A percentile compares a stretch with the other conserved stretches of the same genome.
Evolutionary conservation across 2,888 invertebrate species (phyloP).

Genomic region (Muschampia plurimacula): DNA sequence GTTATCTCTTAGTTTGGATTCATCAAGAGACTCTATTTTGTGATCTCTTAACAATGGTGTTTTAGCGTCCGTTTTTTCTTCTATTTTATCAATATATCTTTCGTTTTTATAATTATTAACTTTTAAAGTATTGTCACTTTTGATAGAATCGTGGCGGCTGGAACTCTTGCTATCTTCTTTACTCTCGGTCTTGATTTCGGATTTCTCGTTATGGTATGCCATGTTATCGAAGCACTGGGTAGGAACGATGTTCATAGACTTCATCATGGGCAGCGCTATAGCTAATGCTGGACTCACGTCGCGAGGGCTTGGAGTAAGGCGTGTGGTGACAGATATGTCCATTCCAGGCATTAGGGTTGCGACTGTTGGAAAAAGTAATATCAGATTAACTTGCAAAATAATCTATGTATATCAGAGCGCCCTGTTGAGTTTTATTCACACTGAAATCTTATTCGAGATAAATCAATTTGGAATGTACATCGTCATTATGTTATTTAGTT

Average conservation of each 20-base stretch:
- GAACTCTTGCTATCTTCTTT: constrained; percentile 60
- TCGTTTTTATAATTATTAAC: constrained; percentile 74
- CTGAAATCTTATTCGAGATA: background rate
- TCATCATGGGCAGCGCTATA: constrained; percentile 87
- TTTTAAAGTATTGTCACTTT: constrained; percentile 71
- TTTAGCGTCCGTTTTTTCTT: constrained; percentile 76
- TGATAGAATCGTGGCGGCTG: constrained; percentile 69
- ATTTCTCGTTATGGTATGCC: constrained; percentile 75
- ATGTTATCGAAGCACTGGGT: constrained; percentile 82
- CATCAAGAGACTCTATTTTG: constrained; percentile 80
- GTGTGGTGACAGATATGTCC: constrained; percentile 88
- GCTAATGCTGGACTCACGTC: constrained; percentile 88
- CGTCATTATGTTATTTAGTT: constrained; percentile 1
- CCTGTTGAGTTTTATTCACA: constrained; percentile 29
- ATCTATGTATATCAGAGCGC: constrained; percentile 21
- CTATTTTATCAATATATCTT: constrained; percentile 66
- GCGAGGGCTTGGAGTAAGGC: constrained; percentile 88
- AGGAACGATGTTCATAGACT: constrained; percentile 81
- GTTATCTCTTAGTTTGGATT: constrained; percentile 74
- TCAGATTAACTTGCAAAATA: background rate
- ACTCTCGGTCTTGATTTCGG: constrained; percentile 55
- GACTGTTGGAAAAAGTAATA: constrained; percentile 65
- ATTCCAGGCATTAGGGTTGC: constrained; percentile 83
- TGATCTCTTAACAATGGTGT: constrained; percentile 77
- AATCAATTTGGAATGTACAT: constrained; percentile 17